Percentiles rank a stretch among this genome's conserved stretches.
phyloP scores from a whole-genome alignment of 2,888 invertebrate species.

The Acleris laterana region DNA sequence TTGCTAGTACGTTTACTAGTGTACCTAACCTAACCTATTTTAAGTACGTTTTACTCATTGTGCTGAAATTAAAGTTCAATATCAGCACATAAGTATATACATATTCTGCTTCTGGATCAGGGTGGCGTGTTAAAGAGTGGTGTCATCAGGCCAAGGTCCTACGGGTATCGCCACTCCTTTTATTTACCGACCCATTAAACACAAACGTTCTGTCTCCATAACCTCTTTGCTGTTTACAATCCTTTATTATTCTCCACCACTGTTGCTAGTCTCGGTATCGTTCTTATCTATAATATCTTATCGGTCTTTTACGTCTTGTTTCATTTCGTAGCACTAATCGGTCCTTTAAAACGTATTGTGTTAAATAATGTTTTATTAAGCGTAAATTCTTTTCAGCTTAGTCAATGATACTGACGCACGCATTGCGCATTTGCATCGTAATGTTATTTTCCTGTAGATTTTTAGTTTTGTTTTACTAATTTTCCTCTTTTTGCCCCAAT shows the following conservation, averaged over 20 bases:
- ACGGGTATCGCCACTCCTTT: slow-evolving; percentile 65
- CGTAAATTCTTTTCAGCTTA: slow-evolving; percentile 28
- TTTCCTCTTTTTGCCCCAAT: slow-evolving; percentile 2
- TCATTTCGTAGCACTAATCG: not conserved
- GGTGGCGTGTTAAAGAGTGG: slow-evolving; percentile 37
- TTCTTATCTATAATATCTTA: slow-evolving; percentile 18
- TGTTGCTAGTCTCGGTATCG: slow-evolving; percentile 11
- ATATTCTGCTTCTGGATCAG: not conserved
- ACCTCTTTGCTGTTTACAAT: slow-evolving; percentile 29
- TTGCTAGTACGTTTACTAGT: too few relatives aligned
- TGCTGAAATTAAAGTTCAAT: too few relatives aligned
- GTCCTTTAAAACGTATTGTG: slow-evolving; percentile 17
- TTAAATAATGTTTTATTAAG: slow-evolving; percentile 36
- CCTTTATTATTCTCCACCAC: slow-evolving; percentile 11
- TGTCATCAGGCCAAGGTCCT: slow-evolving; percentile 68
- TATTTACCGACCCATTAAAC: slow-evolving; percentile 73
- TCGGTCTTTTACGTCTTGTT: slow-evolving; percentile 8
- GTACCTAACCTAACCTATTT: too few relatives aligned
- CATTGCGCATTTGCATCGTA: not conserved
- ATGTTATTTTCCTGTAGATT: slow-evolving; percentile 7
- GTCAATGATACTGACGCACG: slow-evolving; percentile 10
- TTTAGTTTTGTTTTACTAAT: not conserved
- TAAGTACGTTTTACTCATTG: too few relatives aligned
- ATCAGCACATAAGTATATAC: too few relatives aligned
- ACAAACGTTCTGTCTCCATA: slow-evolving; percentile 55